phyloP scores from a whole-genome alignment of 2,888 invertebrate species.

The Ypsolopha scabrella region DNA sequence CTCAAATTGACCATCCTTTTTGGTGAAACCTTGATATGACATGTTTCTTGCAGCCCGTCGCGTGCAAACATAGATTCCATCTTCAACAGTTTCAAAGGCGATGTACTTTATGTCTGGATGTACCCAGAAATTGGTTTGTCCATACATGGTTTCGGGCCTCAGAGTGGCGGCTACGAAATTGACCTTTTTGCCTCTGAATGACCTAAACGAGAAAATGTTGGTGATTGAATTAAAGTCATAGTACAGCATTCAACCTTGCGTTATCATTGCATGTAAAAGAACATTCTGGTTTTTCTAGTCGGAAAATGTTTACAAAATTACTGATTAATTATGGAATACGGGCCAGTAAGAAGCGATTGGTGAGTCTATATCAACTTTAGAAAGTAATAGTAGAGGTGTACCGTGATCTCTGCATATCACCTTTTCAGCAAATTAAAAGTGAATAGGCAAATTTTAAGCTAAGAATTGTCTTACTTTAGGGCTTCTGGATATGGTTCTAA shows the following conservation, averaged over 20 bases:
- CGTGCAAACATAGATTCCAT: conserved; percentile 90
- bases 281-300: no score
- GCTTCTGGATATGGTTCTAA: conserved; percentile 78
- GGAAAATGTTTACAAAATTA: no score
- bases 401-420: no score
- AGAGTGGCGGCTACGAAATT: conserved; percentile 96
- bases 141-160: conserved; percentile 99
- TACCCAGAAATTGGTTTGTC: conserved; percentile 99
- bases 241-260: no score
- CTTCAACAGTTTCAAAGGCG: conserved; percentile 79
- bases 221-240: no score
- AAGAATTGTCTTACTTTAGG: conserved; percentile 68
- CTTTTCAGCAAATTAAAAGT: no score
- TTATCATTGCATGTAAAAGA: no score
- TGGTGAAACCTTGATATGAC: conserved; percentile 93
- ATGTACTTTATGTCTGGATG: conserved; percentile 95
- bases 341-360: no score
- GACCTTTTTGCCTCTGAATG: conserved; percentile 68
- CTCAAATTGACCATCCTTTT: conserved; percentile 81
- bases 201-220: conserved; percentile 29
- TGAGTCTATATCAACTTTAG: no score
- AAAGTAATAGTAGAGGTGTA: no score
- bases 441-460: no score
- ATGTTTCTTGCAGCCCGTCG: conserved; percentile 92
- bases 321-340: no score